These are phyloP conservation scores for Apogon hyalosoma DNA, from an alignment of 2,797 vertebrate genomes.

Conservation along the genomic window DNA sequence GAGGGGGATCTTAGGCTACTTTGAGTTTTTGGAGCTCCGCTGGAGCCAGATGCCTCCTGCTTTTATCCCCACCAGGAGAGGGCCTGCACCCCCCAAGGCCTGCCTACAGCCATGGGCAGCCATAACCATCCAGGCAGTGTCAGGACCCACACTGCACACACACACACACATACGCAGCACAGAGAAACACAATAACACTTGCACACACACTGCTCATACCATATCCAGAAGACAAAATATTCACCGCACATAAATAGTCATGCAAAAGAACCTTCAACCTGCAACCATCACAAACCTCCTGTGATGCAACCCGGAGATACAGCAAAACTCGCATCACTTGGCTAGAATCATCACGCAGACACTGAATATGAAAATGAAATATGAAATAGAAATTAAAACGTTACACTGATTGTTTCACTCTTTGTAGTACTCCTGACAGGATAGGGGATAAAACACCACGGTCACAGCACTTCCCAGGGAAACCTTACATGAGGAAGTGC, in stretches of 20 bases:
- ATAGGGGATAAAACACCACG: slow-evolving; percentile 54
- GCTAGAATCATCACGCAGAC: background rate
- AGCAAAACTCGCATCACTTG: slow-evolving; percentile 1
- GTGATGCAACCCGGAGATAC: slow-evolving; percentile 41
- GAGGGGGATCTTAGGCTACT: slow-evolving; percentile 90
- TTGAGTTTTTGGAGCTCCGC: slow-evolving; percentile 90
- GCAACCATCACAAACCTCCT: slow-evolving; percentile 38
- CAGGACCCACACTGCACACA: slow-evolving; percentile 69
- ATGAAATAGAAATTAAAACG: slow-evolving; percentile 19
- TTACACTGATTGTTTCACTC: slow-evolving; percentile 26
- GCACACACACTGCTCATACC: slow-evolving; percentile 37
- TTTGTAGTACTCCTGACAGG: slow-evolving; percentile 42
- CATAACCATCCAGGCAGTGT: slow-evolving; percentile 89
- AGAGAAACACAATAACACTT: slow-evolving; percentile 31
- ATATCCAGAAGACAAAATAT: slow-evolving; percentile 74
- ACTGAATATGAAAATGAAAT: slow-evolving; percentile 24
- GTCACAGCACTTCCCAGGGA: slow-evolving; percentile 58
- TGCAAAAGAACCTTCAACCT: slow-evolving; percentile 50
- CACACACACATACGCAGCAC: slow-evolving; percentile 27
- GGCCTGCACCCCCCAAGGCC: slow-evolving; percentile 84
- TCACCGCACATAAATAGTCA: slow-evolving; percentile 71
- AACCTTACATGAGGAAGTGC: slow-evolving; percentile 78
- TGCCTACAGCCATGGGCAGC: slow-evolving; percentile 92
- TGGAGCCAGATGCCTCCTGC: slow-evolving; percentile 95
- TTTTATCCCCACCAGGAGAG: slow-evolving; percentile 96